phyloP scores from a whole-genome alignment of 2,797 vertebrate genomes.

The Pristis pectinata region DNA sequence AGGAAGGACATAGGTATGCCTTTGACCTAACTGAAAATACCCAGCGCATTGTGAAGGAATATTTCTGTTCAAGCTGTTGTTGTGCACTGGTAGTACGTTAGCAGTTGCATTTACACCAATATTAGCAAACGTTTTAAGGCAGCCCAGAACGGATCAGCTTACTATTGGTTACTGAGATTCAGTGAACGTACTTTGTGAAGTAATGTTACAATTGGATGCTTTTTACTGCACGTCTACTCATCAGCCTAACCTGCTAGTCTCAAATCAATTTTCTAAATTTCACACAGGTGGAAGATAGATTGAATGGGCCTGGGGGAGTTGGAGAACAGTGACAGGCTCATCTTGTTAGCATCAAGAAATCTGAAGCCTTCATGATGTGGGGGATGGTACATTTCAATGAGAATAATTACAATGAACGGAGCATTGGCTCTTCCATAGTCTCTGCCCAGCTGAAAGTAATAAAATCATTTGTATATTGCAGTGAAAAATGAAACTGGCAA shows the following conservation, averaged over 20 bases:
- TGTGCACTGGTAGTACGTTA: neutral
- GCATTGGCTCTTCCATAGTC: neutral
- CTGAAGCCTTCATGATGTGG: neutral
- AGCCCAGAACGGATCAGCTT: neutral
- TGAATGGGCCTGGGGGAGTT: neutral
- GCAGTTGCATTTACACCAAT: neutral
- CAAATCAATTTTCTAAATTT: slow-evolving; percentile 12
- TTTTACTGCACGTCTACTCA: neutral
- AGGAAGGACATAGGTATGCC: neutral
- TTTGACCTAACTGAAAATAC: neutral
- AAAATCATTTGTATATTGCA: neutral
- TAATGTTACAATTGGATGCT: neutral
- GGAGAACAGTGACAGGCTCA: neutral
- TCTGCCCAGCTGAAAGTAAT: neutral
- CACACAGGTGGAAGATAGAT: neutral
- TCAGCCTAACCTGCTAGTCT: neutral
- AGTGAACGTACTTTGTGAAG: neutral
- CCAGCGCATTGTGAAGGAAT: neutral
- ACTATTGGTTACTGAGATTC: neutral
- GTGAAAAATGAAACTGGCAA: neutral
- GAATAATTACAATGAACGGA: neutral
- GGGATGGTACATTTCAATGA: neutral
- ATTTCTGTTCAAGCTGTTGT: neutral
- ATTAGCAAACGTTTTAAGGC: neutral
- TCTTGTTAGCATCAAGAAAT: neutral